Evolutionary conservation across 2,113 vertebrate species (phyloP), one percentile per base, ranked within the genome.

Genomic region (Fregata magnificens): DNA sequence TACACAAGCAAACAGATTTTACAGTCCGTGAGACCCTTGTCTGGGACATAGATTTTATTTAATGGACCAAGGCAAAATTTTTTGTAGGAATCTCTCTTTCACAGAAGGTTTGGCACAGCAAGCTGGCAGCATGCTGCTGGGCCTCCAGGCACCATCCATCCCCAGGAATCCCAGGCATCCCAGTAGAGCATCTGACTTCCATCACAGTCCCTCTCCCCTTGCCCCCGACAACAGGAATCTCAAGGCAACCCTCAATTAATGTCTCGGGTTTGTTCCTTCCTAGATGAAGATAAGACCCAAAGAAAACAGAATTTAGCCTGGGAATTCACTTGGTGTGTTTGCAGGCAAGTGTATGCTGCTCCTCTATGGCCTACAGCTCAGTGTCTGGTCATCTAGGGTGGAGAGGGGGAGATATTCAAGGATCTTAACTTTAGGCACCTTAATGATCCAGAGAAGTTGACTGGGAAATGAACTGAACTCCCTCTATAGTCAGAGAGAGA

Each of bases 121-220:
- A 90, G 7, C 11, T 84, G 25, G 7, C n/a, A 81, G 31, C 15
- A 40, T 0, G 4, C 2, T 5, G 4, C 36, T 59, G 58, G 19
- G 19, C 5, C 20, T 24, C 25, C 18, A 45, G 38, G 55, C 1
- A 5, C 9, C 2, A 8, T 29, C n/a, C 3, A 4, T 55, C 6
- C 32, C 7, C 19, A 62, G 70, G 29, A 84, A 67, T 63, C 49
- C 32, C 29, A 47, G 42, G 22, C 10, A 53, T 34, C 26, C 34
- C 36, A 34, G 29, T 21, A 61, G 4, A 78, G 7, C 2, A 44
- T 29, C 6, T 1, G 5, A 16, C 24, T 55, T 88, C 45, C 67
- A 63, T 13, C 8, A 55, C 3, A 63, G 15, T 71, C 21, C 6
- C 18, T 74, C 28, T 86, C 17, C 31, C 5, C 14, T 61, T 76